Evolutionary conservation across 2,888 invertebrate species (phyloP).

Genomic region (Caenorhabditis sulstoni): DNA sequence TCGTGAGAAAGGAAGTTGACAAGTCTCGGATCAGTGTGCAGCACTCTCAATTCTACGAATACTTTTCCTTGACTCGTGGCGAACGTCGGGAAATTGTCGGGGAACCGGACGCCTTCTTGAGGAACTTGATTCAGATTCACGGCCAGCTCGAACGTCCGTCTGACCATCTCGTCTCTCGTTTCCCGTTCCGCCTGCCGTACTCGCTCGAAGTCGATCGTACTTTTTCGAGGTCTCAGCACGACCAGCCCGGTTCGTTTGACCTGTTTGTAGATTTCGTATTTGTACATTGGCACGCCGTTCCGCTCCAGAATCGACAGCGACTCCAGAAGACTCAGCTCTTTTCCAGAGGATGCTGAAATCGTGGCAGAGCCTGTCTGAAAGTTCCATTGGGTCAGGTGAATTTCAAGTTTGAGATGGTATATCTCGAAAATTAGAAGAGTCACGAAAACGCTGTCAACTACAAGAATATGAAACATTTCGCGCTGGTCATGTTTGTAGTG

Average conservation of each 20-base stretch:
- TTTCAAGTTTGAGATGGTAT: too few species aligned
- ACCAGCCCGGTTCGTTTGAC: conserved; percentile 63
- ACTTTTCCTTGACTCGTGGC: background rate
- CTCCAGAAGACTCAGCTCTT: conserved; percentile 50
- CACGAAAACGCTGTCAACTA: too few species aligned
- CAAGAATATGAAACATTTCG: too few species aligned
- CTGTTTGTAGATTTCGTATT: conserved; percentile 55
- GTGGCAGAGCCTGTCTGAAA: conserved; percentile 59
- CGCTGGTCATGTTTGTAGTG: too few species aligned
- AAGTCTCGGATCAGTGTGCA: conserved; percentile 14
- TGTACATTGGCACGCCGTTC: conserved; percentile 36
- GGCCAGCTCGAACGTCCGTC: conserved; percentile 12
- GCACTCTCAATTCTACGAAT: conserved; percentile 16
- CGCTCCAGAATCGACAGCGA: conserved; percentile 47
- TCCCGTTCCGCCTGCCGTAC: background rate
- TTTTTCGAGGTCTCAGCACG: conserved; percentile 60
- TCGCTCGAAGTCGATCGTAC: conserved; percentile 28
- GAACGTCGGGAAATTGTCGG: conserved; percentile 23
- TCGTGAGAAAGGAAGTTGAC: conserved; percentile 31
- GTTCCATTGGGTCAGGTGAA: background rate
- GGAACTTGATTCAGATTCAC: conserved; percentile 11
- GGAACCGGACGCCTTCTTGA: background rate
- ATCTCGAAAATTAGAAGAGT: too few species aligned
- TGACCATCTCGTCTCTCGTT: background rate
- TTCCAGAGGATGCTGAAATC: conserved; percentile 25